Conservation (phyloP, 2,888 invertebrate species). For the Bellardia bayeri region DNA sequence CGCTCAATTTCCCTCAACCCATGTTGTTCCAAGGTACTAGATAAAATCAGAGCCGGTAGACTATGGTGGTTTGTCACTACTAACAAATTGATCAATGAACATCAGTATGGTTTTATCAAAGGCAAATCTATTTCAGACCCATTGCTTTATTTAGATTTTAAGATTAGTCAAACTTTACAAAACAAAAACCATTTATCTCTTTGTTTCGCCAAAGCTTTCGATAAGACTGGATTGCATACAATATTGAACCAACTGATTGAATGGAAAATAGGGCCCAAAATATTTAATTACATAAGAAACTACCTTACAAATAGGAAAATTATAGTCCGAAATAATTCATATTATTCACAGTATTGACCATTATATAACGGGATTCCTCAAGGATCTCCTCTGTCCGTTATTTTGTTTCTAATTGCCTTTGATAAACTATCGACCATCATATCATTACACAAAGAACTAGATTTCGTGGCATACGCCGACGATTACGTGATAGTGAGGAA, state of each 20-base stretch:
- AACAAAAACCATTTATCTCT: slow-evolving; percentile 52
- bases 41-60: not conserved
- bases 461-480: too few species aligned
- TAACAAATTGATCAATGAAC: not conserved
- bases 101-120: not conserved
- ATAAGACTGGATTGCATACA: slow-evolving; percentile 39
- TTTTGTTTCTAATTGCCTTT: too few species aligned
- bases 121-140: not conserved
- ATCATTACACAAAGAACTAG: too few species aligned
- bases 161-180: not conserved
- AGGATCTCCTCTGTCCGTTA: too few species aligned
- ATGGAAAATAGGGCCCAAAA: too few species aligned
- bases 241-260: slow-evolving; percentile 36
- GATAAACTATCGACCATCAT: too few species aligned
- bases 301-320: too few species aligned
- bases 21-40: not conserved
- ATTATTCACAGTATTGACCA: too few species aligned
- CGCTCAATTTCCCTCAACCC: not conserved
- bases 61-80: slow-evolving; percentile 1
- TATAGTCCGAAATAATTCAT: too few species aligned
- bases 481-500: too few species aligned
- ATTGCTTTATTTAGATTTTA: not conserved
- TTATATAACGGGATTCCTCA: too few species aligned
- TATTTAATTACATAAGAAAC: too few species aligned
- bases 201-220: slow-evolving; percentile 53